Evolutionary conservation across 2,888 invertebrate genomes (phyloP).

Genomic region (Zygothrica quintamaculata): DNA sequence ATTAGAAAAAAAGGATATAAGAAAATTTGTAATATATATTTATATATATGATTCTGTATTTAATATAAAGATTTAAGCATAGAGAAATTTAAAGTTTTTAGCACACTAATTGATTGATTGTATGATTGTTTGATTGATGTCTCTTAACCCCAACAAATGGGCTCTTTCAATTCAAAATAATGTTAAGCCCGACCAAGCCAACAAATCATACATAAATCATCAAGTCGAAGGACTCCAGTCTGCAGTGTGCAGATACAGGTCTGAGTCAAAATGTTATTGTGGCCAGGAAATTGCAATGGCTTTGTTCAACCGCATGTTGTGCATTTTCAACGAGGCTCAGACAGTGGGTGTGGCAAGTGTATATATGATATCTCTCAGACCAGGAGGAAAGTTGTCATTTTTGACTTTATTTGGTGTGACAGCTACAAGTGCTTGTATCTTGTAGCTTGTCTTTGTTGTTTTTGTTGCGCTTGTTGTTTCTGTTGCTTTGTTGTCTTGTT

Average conservation of each 20-base stretch:
- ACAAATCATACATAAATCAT: slow-evolving; percentile 25
- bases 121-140: slow-evolving; percentile 21
- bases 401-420: slow-evolving; percentile 41
- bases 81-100: too few species aligned
- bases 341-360: background rate
- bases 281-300: slow-evolving; percentile 25
- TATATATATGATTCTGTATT: too few species aligned
- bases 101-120: slow-evolving; percentile 22
- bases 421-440: slow-evolving; percentile 32
- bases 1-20: too few species aligned
- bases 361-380: slow-evolving; percentile 1
- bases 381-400: slow-evolving; percentile 28
- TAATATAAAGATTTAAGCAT: too few species aligned
- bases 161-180: background rate
- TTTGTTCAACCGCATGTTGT: slow-evolving; percentile 25
- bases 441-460: slow-evolving; percentile 11
- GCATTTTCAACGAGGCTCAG: slow-evolving; percentile 24
- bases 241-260: background rate
- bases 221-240: slow-evolving; percentile 6
- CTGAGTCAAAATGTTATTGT: slow-evolving; percentile 29
- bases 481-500: background rate
- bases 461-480: background rate
- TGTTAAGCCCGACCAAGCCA: background rate
- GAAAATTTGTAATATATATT: too few species aligned
- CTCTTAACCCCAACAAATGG: slow-evolving; percentile 2